Percentiles rank a stretch among this genome's conserved stretches.
phyloP scores from a whole-genome alignment of 2,797 vertebrate genomes.

The Todus mexicanus region DNA sequence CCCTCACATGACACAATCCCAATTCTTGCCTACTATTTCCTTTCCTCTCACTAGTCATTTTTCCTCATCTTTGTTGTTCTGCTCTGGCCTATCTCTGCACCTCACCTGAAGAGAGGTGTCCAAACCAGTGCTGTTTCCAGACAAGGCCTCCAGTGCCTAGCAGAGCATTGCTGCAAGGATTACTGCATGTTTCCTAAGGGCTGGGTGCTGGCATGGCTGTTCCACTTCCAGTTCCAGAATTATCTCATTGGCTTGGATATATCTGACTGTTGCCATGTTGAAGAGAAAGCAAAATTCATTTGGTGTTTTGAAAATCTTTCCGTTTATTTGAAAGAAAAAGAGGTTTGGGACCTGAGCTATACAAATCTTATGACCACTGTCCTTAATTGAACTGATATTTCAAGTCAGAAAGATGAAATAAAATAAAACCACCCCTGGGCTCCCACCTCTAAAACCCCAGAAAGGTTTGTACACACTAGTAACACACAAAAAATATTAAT shows the following conservation, averaged over 20 bases:
- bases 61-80: not conserved
- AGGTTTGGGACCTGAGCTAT: not conserved
- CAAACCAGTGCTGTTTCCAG: not conserved
- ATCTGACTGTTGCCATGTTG: not conserved
- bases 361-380: not conserved
- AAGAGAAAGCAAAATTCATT: not conserved
- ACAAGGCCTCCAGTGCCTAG: not conserved
- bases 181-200: not conserved
- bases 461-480: fast-evolving
- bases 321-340: not conserved
- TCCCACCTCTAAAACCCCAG: not conserved
- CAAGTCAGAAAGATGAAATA: not conserved
- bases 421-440: not conserved
- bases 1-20: not conserved
- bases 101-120: not conserved
- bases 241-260: not conserved
- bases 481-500: not conserved
- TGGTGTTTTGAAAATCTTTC: not conserved
- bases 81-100: not conserved
- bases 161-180: not conserved
- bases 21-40: not conserved
- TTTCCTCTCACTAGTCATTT: not conserved
- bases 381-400: not conserved
- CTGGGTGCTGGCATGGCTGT: not conserved
- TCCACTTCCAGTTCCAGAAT: slow-evolving; percentile 11